Evolutionary conservation across 2,113 vertebrate species (phyloP).

Genomic region (Eclectus roratus): DNA sequence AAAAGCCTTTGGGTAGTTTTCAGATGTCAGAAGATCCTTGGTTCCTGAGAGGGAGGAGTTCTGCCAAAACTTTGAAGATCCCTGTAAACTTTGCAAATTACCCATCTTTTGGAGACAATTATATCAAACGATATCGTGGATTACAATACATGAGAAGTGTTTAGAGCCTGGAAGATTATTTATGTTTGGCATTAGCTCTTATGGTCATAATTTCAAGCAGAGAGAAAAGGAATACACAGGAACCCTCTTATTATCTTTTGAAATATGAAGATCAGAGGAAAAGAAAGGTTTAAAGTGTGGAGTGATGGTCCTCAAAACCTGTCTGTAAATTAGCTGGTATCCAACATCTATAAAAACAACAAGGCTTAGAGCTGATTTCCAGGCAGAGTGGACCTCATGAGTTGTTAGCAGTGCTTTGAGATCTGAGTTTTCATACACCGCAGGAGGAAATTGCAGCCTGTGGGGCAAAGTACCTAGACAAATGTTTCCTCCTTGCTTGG

Average conservation of each 20-base stretch:
- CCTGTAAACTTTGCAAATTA: conserved; percentile 59
- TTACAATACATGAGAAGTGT: conserved; percentile 63
- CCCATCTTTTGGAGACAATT: conserved; percentile 64
- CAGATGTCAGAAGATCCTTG: conserved; percentile 52
- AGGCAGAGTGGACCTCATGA: neutral
- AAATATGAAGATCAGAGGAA: conserved; percentile 74
- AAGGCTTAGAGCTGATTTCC: conserved; percentile 5
- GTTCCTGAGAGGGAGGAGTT: conserved; percentile 67
- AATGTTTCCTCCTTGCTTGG: conserved; percentile 6
- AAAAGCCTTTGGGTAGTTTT: conserved; percentile 68
- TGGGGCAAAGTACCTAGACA: neutral
- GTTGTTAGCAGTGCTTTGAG: neutral
- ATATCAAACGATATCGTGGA: conserved; percentile 66
- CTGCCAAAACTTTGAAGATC: conserved; percentile 58
- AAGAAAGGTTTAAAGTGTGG: conserved; percentile 50
- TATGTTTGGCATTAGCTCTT: conserved; percentile 61
- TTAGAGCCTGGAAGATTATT: conserved; percentile 67
- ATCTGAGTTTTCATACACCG: neutral
- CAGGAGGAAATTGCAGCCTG: neutral
- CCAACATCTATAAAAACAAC: conserved; percentile 37
- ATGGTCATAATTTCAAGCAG: conserved; percentile 62
- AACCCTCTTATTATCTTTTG: conserved; percentile 70
- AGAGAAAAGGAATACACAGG: conserved; percentile 47
- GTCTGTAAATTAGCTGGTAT: conserved; percentile 39
- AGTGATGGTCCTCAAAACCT: conserved; percentile 36